These are phyloP conservation scores for Plodia interpunctella DNA, from an alignment of 1,140 invertebrate genomes.

Conservation along the genomic window DNA sequence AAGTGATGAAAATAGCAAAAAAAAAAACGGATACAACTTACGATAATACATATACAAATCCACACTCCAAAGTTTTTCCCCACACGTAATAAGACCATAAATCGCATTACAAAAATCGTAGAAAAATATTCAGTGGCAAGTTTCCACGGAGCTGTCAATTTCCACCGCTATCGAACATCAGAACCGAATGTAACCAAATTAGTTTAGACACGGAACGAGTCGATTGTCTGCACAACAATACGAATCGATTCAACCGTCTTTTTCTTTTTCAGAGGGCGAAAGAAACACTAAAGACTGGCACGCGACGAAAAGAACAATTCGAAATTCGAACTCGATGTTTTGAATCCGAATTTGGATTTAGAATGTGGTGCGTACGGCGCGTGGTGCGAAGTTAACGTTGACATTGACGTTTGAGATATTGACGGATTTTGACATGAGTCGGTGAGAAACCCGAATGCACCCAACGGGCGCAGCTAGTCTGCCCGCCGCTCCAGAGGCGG, in stretches of 20 bases:
- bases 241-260: conserved; percentile 63
- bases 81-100: not conserved
- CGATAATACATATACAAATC: too few relatives aligned
- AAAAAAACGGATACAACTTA: too few relatives aligned
- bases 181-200: conserved; percentile 61
- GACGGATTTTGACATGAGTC: conserved; percentile 50
- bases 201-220: conserved; percentile 70
- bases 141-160: conserved; percentile 50
- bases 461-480: conserved; percentile 85
- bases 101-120: not conserved
- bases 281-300: conserved; percentile 51
- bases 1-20: too few relatives aligned
- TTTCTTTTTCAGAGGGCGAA: conserved; percentile 60
- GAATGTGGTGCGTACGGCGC: conserved; percentile 26
- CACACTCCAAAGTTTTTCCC: not conserved
- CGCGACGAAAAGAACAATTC: conserved; percentile 49
- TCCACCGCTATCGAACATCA: conserved; percentile 57
- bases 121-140: not conserved
- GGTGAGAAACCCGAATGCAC: conserved; percentile 80
- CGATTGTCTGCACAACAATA: conserved; percentile 65
- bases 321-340: conserved; percentile 16
- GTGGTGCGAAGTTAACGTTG: conserved; percentile 23
- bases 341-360: conserved; percentile 41
- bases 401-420: too few relatives aligned
- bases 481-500: conserved; percentile 84